Base-by-base conservation (phyloP, 2,113 vertebrate genomes). In the Hypanus sabinus region DNA sequence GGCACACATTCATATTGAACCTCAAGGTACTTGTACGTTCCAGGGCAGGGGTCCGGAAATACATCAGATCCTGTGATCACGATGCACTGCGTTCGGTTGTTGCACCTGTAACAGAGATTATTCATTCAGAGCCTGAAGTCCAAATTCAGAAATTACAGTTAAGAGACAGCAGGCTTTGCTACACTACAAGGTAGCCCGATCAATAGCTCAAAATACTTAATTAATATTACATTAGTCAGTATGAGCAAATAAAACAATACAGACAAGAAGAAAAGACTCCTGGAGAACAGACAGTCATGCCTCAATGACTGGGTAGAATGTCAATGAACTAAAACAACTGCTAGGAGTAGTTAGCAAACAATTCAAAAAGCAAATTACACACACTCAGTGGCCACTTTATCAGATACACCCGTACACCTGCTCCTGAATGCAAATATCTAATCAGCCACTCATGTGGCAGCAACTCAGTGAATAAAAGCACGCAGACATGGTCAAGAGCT, bases 1-100 rank as follows among this genome's bases (percentile, higher is more conserved):
- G 99, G 99, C 95, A 99, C 99, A 97, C 99, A 99, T 97, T 99
- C 99, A 98, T 99, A 99, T 95, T 99, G 99, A 97, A 99, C 98
- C 98, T 99, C 98, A 97, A 99, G 98, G 94, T 99, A 99, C 96
- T 99, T 99, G 97, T 99, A 99, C 93, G 99, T 99, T 95, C 99
- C 99, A 30, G 99, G 99, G 96, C 98, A 99, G 94, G 99, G 99
- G 97, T 99, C 99, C 96, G 99, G 99, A 97, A 99, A 99, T 95
- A 99, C 98, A 95, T 99, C 99, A 96, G 98, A 98, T 95, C 99
- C 99, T 62, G 99, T 99, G 96, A 99, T 98, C 97, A 99, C 99
- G 95, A 99, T 98, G 96, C 99, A 99, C 95, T 99, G 98, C 94
- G 99, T 99, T 97, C 98, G 97, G 96, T 99, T 99, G 98, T 99